Evolutionary conservation across 2,113 vertebrate genomes (phyloP), one percentile per base, ranked within the genome.

Genomic region (Rhipidura dahli): DNA sequence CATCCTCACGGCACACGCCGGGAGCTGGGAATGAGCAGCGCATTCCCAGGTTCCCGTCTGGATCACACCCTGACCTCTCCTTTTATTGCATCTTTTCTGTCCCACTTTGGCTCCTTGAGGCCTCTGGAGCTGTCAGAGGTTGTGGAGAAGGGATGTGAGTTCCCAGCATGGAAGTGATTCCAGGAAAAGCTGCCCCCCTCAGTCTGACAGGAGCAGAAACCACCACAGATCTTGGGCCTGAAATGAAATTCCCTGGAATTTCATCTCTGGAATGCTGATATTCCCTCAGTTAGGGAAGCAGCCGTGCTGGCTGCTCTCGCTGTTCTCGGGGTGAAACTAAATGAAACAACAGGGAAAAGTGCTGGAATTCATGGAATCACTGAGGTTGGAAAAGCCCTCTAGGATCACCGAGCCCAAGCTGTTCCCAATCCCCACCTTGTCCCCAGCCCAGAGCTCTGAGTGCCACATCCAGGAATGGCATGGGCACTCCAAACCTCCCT

Each of bases 331-430:
- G 3, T 30, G 51, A 63, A 66, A 76, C 3, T 1, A 33, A 39
- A 72, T 5, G 33, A 33, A 73, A 9, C 11, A 47, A 22, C 18
- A 17, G 53, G 40, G 31, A 4, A 6, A 90, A 37, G 30, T 15
- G 33, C 69, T 69, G 27, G 15, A 63, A 49, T 60, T 47, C 39
- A 24, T 11, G 35, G 44, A 42, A 13, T 31, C 19, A 12, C 1
- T 66, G 14, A 45, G 10, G 24, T 0, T 66, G 60, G 51, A 79
- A 60, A 22, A 31, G 51, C 21, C 2, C 39, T 16, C 2, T 51
- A 5, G 16, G 73, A 5, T 19, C 51, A 7, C 1, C 0, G 0
- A 30, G 28, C 1, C 27, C 64, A 5, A 5, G 12, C 40, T 16
- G 35, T 37, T 35, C 54, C 63, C 2, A 1, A n/a, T 4, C 2